These are phyloP conservation scores for Actinernus sp. DNA, from an alignment of 92 coral and sea anemone genomes.

Conservation along the genomic window DNA sequence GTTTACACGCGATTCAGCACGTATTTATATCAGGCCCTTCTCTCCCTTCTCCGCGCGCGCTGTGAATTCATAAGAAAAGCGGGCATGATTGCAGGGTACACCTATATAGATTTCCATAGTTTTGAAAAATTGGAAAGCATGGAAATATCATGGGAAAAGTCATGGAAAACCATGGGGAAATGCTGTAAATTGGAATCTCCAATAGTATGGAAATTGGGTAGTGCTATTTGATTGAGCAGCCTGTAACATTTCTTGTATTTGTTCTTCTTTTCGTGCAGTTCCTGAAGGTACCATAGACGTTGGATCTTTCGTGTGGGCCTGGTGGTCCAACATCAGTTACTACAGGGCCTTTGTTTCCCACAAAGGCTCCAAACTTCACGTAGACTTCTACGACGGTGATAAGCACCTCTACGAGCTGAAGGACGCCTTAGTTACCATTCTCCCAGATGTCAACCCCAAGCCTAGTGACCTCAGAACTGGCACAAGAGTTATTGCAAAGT, in stretches of 20 bases:
- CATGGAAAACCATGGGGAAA: too few relatives aligned
- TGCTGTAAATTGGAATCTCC: too few relatives aligned
- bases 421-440: constrained; percentile 71
- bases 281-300: constrained; percentile 80
- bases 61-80: too few relatives aligned
- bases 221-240: neutral
- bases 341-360: constrained; percentile 83
- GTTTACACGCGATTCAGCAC: too few relatives aligned
- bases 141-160: too few relatives aligned
- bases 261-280: constrained; percentile 20
- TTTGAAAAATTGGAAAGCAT: too few relatives aligned
- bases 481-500: constrained; percentile 74
- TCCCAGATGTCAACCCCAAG: constrained; percentile 75
- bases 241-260: neutral
- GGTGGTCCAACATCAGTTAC: constrained; percentile 67
- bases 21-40: too few relatives aligned
- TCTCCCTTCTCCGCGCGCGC: too few relatives aligned
- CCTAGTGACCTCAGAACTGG: constrained; percentile 63
- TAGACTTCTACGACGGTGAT: constrained; percentile 90
- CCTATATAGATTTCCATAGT: too few relatives aligned
- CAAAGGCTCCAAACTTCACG: constrained; percentile 90
- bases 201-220: too few relatives aligned
- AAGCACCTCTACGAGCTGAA: constrained; percentile 77
- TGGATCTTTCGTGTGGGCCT: constrained; percentile 89
- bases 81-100: too few relatives aligned